Percentiles rank a stretch among this genome's conserved stretches.
phyloP scores from a whole-genome alignment of 2,888 invertebrate genomes.

The Eristalis pertinax region DNA sequence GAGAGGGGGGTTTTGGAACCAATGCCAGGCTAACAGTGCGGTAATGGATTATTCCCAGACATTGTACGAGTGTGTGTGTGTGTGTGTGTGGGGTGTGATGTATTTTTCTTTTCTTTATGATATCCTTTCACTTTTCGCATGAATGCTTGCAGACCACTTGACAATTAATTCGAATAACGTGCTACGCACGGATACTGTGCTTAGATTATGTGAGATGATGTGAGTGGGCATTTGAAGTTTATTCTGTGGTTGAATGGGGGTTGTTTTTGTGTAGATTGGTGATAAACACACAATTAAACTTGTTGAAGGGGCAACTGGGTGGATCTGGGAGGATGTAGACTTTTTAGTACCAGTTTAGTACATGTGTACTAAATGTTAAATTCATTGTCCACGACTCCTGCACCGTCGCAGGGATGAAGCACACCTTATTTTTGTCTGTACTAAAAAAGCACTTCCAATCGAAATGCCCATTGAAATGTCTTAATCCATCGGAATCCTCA shows the following conservation, averaged over 20 bases:
- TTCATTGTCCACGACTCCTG: background rate
- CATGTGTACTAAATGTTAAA: background rate
- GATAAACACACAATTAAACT: background rate
- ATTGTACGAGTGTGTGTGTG: conserved; percentile 20
- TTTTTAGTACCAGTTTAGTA: background rate
- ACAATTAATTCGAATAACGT: conserved; percentile 55
- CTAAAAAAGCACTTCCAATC: background rate
- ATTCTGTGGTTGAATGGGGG: background rate
- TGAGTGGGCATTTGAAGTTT: background rate
- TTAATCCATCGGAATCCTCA: background rate
- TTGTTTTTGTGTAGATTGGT: too few species aligned
- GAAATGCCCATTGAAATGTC: background rate
- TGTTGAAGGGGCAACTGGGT: background rate
- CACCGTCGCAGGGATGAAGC: too few species aligned
- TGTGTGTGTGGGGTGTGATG: background rate
- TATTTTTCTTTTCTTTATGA: conserved; percentile 21
- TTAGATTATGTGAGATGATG: background rate
- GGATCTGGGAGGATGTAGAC: background rate
- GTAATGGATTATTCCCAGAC: conserved; percentile 59
- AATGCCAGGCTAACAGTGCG: background rate
- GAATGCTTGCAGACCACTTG: conserved; percentile 67
- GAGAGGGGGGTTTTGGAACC: background rate
- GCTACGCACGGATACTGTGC: conserved; percentile 31
- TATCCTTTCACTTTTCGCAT: conserved; percentile 64
- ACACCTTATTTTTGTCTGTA: too few species aligned